Percentiles rank a stretch among this genome's conserved stretches.
Conservation (phyloP, 2,113 vertebrate species). For the Bombycilla garrulus region DNA sequence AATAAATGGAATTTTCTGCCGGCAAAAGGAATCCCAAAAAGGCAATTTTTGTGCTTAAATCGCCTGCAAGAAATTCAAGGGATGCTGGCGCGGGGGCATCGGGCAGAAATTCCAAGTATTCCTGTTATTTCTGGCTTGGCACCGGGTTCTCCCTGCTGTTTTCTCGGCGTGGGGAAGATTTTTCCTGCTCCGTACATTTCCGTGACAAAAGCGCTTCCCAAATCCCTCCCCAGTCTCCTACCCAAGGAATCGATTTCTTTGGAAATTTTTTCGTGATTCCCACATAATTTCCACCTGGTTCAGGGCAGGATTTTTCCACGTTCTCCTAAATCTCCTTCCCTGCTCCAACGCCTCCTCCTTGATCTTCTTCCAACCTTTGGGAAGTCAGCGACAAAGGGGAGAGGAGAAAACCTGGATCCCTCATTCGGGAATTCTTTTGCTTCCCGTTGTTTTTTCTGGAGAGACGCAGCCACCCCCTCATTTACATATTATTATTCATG, state of each 20-base stretch:
- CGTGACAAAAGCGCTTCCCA: not conserved
- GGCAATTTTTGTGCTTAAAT: not conserved
- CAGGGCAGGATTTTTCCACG: not conserved
- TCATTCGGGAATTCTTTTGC: not conserved
- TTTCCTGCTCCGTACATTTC: rapidly evolving
- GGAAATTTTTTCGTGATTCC: not conserved
- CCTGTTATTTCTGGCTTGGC: not conserved
- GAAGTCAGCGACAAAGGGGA: rapidly evolving
- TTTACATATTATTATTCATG: not conserved
- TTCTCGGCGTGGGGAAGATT: not conserved
- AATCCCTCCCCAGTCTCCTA: not conserved
- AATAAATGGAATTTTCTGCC: not conserved
- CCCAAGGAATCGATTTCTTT: rapidly evolving
- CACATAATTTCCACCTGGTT: not conserved
- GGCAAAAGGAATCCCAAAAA: not conserved
- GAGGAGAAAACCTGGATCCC: not conserved
- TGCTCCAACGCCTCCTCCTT: rapidly evolving
- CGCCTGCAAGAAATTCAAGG: not conserved
- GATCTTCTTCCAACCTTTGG: not conserved
- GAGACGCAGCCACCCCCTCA: too few species aligned
- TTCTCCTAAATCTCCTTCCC: not conserved
- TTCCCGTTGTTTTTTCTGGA: not conserved
- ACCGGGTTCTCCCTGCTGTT: not conserved
- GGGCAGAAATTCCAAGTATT: not conserved
- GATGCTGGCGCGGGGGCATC: not conserved